Evolutionary conservation across 2,113 vertebrate species (phyloP).

Genomic region (Cranoglanis bouderius): DNA sequence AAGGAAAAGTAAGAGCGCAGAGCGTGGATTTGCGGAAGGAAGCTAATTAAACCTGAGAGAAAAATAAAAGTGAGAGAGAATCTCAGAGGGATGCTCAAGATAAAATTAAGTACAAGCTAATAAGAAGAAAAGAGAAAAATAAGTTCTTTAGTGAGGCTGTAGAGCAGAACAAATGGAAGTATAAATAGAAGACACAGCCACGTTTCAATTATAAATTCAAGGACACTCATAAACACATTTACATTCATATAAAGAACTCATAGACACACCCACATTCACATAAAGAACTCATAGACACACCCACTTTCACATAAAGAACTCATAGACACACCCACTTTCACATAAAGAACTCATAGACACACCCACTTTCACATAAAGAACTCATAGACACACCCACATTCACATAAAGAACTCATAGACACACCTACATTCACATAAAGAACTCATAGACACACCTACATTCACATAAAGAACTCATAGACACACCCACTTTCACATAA

Average conservation of each 20-base stretch:
- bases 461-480: not conserved
- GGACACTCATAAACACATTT: not conserved
- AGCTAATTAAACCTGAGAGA: conserved; percentile 67
- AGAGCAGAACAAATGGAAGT: not conserved
- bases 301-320: not conserved
- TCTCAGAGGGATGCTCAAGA: not conserved
- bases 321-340: not conserved
- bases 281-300: not conserved
- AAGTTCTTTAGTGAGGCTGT: not conserved
- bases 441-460: not conserved
- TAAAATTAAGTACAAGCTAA: conserved; percentile 14
- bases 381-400: not conserved
- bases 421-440: not conserved
- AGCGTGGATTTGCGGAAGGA: conserved; percentile 51
- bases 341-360: not conserved
- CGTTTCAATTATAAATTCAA: not conserved
- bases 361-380: not conserved
- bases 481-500: not conserved
- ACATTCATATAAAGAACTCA: not conserved
- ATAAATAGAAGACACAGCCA: too few relatives aligned
- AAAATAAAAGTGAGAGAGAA: conserved; percentile 7
- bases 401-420: not conserved
- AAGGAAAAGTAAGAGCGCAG: conserved; percentile 52
- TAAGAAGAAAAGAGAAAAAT: conserved; percentile 50
- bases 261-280: not conserved